Base-by-base conservation (phyloP, 2,113 vertebrate genomes). In the Istiophorus platypterus region DNA sequence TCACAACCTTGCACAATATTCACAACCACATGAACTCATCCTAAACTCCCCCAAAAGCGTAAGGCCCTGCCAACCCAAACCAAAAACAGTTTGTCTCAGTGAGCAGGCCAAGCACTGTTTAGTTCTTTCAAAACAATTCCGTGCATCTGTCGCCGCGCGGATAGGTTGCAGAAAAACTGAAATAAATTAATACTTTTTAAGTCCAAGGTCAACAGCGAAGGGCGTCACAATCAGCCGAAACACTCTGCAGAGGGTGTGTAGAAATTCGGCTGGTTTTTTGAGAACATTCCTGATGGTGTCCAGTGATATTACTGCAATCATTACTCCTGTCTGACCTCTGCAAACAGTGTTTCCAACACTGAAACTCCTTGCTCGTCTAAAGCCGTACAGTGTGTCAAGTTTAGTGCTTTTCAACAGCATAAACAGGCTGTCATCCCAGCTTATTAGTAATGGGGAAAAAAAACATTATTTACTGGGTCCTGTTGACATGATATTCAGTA, bases 31-130 rank as follows among this genome's bases (percentile, higher is more conserved):
- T 86, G 79, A 91, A 90, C 89, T 85, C 64, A 24, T 63, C n/a
- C 62, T 61, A 74, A 88, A 81, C 76, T 72, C 78, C 88, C 84
- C 81, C 82, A 59, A 73, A 88, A 70, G 66, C 57, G 45, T 17
- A 10, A 66, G 42, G 42, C n/a, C 11, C 72, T 81, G 94, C 89
- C 92, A 95, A 91, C 69, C 49, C 80, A 94, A 95, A 92, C 73
- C 82, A 51, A 78, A 57, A 82, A 51, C 84, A 74, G 85, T 92
- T 92, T 91, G 76, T 91, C 86, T 91, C 88, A n/a, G 81, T 68
- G 42, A 49, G 22, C 20, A 45, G 58, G 73, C 86, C 76, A 64
- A 82, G 71, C 62, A 70, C 59, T 58, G 72, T 57, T 56, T 64
- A 71, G 63, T 68, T 61, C 24, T 89, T 24, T 75, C 64, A 76